Percentiles rank a stretch among this genome's conserved stretches.
These are phyloP conservation scores for Coracopsis vasa DNA, from an alignment of 2,113 vertebrate species.

Conservation along the genomic window DNA sequence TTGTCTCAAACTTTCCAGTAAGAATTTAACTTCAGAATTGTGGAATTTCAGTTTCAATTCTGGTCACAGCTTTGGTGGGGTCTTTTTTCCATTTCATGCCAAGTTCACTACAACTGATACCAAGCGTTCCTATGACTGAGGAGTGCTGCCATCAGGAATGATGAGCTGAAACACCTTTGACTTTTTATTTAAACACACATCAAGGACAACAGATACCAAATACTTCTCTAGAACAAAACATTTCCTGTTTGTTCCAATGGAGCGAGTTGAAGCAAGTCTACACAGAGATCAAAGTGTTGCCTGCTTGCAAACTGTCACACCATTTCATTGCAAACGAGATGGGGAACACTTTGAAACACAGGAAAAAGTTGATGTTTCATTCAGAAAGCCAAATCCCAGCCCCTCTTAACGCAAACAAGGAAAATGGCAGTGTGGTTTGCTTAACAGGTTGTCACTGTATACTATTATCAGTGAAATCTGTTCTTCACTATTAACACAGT, in stretches of 20 bases:
- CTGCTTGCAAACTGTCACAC: constrained; percentile 46
- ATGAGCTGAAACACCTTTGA: neutral
- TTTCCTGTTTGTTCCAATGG: neutral
- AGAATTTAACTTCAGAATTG: neutral
- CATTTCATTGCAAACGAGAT: neutral
- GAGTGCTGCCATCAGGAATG: neutral
- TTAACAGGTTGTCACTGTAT: neutral
- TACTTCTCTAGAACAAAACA: neutral
- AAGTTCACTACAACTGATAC: neutral
- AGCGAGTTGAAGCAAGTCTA: neutral
- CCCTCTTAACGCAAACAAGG: neutral
- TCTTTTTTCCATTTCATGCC: neutral
- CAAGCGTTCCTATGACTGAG: neutral
- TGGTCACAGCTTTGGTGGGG: neutral
- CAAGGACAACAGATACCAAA: neutral
- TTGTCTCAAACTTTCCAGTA: neutral
- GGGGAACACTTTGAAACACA: neutral
- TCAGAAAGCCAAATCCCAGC: constrained; percentile 17
- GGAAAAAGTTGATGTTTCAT: neutral
- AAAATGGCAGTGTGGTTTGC: neutral
- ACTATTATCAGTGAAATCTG: neutral
- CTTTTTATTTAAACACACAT: neutral
- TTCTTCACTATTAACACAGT: neutral
- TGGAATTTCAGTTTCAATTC: neutral
- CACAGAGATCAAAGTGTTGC: constrained; percentile 22